A percentile compares a stretch with the other conserved stretches of the same genome.
Conservation (phyloP, 1,140 invertebrate species). For the Diplogasteroides magnus region DNA sequence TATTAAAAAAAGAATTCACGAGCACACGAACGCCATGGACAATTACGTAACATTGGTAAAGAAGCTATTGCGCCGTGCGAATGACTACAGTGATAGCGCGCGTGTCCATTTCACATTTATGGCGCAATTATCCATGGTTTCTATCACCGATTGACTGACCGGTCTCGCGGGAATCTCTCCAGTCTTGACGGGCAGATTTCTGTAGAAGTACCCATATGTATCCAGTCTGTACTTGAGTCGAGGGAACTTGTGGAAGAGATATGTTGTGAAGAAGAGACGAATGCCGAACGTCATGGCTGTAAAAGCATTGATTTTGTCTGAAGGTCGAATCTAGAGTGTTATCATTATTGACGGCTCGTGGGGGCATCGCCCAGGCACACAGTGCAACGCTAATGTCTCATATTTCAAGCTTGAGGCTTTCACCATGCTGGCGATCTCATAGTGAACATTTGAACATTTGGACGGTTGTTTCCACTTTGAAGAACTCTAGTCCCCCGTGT, state of each 20-base stretch:
- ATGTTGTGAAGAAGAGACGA: slow-evolving; percentile 44
- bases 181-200: slow-evolving; percentile 31
- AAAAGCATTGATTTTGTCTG: slow-evolving; percentile 23
- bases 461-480: no score
- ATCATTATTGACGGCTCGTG: no score
- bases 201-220: slow-evolving; percentile 44
- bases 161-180: not conserved
- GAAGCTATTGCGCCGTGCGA: no score
- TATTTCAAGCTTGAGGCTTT: no score
- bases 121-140: not conserved
- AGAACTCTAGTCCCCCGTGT: no score
- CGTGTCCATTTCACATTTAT: no score
- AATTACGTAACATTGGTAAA: not conserved
- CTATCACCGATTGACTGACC: not conserved
- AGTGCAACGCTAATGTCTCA: no score
- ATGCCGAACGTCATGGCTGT: slow-evolving; percentile 36
- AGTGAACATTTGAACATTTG: no score
- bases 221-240: slow-evolving; percentile 37
- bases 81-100: no score
- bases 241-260: slow-evolving; percentile 46
- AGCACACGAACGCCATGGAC: not conserved
- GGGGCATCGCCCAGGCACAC: no score
- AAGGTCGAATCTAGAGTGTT: no score
- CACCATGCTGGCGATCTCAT: no score
- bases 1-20: not conserved